These are phyloP conservation scores for Xerus rutilus DNA, from an alignment of 2,797 vertebrate genomes.

Conservation along the genomic window DNA sequence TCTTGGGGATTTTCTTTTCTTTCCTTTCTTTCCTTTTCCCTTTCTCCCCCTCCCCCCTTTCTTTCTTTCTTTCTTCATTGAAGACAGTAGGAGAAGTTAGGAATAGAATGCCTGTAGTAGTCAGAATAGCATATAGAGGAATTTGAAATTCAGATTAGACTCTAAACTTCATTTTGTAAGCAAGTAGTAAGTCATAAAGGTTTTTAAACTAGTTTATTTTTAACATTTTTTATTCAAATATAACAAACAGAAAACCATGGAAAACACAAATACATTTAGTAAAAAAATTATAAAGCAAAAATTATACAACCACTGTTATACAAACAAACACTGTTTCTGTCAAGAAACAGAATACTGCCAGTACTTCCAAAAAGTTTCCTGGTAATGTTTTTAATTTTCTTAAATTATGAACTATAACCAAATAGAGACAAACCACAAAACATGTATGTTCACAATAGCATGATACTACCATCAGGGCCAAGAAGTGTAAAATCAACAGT, in stretches of 20 bases:
- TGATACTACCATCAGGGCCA: not conserved
- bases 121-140: not conserved
- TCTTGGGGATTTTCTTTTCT: not conserved
- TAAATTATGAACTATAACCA: not conserved
- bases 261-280: conserved; percentile 23
- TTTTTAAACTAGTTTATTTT: conserved; percentile 27
- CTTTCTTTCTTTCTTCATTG: conserved; percentile 46
- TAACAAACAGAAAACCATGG: not conserved
- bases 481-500: not conserved
- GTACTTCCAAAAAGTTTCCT: not conserved
- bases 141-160: conserved; percentile 42
- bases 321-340: too few species aligned
- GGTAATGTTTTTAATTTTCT: not conserved
- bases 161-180: conserved; percentile 31
- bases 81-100: conserved; percentile 37
- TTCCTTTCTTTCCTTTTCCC: not conserved
- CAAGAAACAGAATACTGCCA: conserved; percentile 28
- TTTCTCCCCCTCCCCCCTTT: too few species aligned
- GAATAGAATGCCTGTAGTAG: not conserved
- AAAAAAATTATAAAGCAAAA: conserved; percentile 26
- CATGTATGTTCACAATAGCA: not conserved
- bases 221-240: conserved; percentile 40
- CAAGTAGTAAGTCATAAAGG: conserved; percentile 40
- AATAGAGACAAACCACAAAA: conserved; percentile 16
- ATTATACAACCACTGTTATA: not conserved